Evolutionary conservation across 2,797 vertebrate species (phyloP), one percentile per base, ranked within the genome.

Genomic region (Eremophila alpestris): DNA sequence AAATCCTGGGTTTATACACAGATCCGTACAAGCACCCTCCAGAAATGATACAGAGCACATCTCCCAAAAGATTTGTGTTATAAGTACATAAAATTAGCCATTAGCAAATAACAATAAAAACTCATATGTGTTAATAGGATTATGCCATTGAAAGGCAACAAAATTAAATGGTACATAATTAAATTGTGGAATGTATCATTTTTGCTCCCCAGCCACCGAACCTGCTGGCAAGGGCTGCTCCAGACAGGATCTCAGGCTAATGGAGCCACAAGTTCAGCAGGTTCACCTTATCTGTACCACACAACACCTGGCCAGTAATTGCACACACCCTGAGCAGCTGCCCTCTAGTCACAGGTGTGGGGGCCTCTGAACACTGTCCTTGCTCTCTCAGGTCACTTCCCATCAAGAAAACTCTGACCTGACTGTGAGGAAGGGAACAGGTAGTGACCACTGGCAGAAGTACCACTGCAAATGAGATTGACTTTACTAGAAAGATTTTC

Each of bases 151-250:
- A 80, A 91, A 89, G 43, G 64, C 12, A 80, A 75, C 30, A 64
- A 74, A 85, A 85, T 40, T 19, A 85, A 89, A 82, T 9, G 5
- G 64, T 30, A 54, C 8, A 5, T n/a, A 68, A 84, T 26, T 32
- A 59, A 67, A 75, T 26, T 11, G 49, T 64, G 38, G 11, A 85
- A 55, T 3, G 6, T 21, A 16, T 12, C 2, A 19, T 62, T 87
- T 80, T 54, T 52, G n/a, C 14, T 52, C 9, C 8, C 3, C 63
- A 88, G 29, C 4, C 67, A 76, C 27, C 0, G 0, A 26, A 23
- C 23, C 19, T 0, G 0, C 36, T 59, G 51, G 26, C 24, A 52
- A 75, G 52, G 29, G 40, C 62, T 62, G n/a, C 29, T 71, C 26
- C 1, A 4, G 32, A 34, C 45, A 34, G 64, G 24, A 71, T 30